Evolutionary conservation across 2,113 vertebrate species (phyloP).

Genomic region (Gymnogyps californianus): DNA sequence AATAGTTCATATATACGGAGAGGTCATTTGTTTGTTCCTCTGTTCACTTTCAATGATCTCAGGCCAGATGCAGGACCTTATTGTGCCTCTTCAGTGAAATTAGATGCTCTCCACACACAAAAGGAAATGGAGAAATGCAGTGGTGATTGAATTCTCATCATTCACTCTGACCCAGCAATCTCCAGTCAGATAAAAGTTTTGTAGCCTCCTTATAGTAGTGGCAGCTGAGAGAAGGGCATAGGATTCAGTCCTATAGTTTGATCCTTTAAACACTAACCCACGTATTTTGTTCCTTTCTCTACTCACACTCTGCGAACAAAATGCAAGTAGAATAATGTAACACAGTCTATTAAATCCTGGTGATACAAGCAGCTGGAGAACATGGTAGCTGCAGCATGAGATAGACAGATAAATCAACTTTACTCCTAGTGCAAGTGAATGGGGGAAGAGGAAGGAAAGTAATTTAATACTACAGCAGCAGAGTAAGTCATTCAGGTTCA

Average conservation of each 20-base stretch:
- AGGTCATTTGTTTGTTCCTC: neutral
- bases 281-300: neutral
- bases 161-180: neutral
- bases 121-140: neutral
- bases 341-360: neutral
- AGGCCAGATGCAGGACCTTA: neutral
- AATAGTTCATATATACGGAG: neutral
- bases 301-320: neutral
- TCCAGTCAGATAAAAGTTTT: neutral
- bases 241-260: neutral
- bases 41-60: neutral
- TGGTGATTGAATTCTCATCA: neutral
- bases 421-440: slow-evolving; percentile 66
- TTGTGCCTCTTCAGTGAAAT: neutral
- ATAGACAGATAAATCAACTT: slow-evolving; percentile 69
- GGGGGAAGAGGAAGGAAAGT: neutral
- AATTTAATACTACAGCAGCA: slow-evolving; percentile 8
- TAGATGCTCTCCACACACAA: neutral
- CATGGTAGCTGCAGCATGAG: slow-evolving; percentile 55
- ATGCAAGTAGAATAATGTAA: neutral
- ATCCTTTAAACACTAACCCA: neutral
- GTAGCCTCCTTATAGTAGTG: neutral
- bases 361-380: neutral
- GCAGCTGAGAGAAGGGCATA: neutral
- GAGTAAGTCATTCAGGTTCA: neutral